Conservation (phyloP, 2,888 invertebrate genomes). For the Agrotis clavis region DNA sequence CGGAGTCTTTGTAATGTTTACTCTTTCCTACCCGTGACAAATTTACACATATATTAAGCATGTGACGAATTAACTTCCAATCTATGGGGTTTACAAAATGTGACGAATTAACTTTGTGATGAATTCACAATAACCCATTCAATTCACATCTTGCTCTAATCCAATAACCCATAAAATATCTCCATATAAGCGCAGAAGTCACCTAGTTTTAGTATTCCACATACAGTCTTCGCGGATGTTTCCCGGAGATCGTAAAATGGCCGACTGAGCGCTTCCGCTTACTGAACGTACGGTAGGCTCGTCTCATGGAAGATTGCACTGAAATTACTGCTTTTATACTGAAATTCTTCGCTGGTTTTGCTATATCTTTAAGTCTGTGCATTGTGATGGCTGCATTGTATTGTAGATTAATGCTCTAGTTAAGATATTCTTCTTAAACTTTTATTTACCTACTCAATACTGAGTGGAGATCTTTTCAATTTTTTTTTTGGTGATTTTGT, state of each 20-base stretch:
- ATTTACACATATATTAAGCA: too few relatives aligned
- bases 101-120: too few relatives aligned
- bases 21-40: too few relatives aligned
- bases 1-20: too few relatives aligned
- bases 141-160: background rate
- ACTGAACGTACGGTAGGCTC: conserved; percentile 3
- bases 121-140: too few relatives aligned
- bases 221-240: conserved; percentile 8
- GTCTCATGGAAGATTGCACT: conserved; percentile 26
- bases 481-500: too few relatives aligned
- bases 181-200: background rate
- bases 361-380: background rate
- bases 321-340: conserved; percentile 28
- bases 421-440: too few relatives aligned
- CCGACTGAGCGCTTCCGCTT: conserved; percentile 40
- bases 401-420: background rate
- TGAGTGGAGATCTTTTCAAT: too few relatives aligned
- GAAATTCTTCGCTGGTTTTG: background rate
- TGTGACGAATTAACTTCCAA: too few relatives aligned
- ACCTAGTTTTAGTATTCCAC: conserved; percentile 1
- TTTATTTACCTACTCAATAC: too few relatives aligned
- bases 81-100: too few relatives aligned
- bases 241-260: conserved; percentile 51
- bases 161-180: conserved; percentile 1
- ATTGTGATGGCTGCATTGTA: background rate